Evolutionary conservation across 2,797 vertebrate species (phyloP).

Genomic region (Halcyon chelicuti): DNA sequence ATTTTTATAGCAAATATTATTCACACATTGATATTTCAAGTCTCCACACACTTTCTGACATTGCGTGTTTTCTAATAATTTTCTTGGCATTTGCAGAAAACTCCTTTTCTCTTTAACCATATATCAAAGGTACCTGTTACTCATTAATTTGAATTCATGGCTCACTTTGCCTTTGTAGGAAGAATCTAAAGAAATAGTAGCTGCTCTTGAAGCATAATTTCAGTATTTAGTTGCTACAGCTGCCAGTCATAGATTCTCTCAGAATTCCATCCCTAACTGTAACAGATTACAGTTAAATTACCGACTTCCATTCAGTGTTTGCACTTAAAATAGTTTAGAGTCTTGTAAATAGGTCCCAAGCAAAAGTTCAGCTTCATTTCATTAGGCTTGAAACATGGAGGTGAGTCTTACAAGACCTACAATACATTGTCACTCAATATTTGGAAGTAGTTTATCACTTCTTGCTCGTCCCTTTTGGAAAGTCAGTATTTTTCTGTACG

Average conservation of each 20-base stretch:
- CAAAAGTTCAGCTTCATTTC: background rate
- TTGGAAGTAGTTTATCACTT: background rate
- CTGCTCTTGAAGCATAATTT: background rate
- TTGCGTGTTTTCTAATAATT: background rate
- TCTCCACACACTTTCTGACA: background rate
- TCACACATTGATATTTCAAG: background rate
- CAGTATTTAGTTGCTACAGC: background rate
- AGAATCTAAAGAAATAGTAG: background rate
- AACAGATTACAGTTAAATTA: background rate
- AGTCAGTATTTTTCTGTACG: background rate
- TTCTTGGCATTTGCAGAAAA: background rate
- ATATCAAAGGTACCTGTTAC: background rate
- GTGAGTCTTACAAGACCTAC: background rate
- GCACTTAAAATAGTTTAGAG: background rate
- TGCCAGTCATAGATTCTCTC: conserved; percentile 21
- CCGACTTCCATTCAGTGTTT: background rate
- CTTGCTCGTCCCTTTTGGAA: background rate
- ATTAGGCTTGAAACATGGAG: background rate
- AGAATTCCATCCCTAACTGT: background rate
- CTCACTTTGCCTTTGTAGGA: background rate
- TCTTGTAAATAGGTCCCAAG: background rate
- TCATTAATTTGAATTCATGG: background rate
- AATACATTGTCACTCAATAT: background rate
- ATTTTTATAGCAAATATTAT: background rate
- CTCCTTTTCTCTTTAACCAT: background rate